Evolutionary conservation across 2,797 vertebrate species (phyloP).

Genomic region (Antrozous pallidus): DNA sequence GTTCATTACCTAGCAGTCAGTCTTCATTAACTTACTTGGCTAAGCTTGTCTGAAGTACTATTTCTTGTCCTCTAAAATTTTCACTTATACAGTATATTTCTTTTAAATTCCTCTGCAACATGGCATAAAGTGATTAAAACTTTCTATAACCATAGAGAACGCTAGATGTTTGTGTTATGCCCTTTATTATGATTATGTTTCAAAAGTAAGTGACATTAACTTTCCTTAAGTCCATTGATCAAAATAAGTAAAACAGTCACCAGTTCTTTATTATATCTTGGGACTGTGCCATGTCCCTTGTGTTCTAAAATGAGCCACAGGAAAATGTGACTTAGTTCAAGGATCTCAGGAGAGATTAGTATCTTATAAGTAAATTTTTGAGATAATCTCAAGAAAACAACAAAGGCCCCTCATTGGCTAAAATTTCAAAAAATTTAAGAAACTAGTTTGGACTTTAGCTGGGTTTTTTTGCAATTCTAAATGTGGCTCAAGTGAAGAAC

Average conservation of each 20-base stretch:
- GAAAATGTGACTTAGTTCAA: not conserved
- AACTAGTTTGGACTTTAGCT: not conserved
- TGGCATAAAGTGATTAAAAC: not conserved
- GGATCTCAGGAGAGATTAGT: not conserved
- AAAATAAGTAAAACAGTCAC: not conserved
- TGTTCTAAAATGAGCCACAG: not conserved
- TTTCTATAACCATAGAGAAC: not conserved
- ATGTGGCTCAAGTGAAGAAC: not conserved
- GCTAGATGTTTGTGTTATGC: not conserved
- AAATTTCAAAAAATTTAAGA: not conserved
- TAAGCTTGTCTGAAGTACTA: not conserved
- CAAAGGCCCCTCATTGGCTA: not conserved
- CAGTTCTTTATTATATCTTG: not conserved
- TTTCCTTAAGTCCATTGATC: not conserved
- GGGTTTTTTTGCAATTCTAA: not conserved
- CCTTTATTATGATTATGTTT: not conserved
- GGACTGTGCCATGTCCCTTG: not conserved
- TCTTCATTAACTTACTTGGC: not conserved
- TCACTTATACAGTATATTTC: not conserved
- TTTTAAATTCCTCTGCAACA: not conserved
- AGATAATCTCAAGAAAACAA: not conserved
- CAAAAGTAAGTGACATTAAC: not conserved
- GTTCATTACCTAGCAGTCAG: not conserved
- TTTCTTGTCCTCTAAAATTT: not conserved
- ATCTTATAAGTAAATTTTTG: not conserved